Evolutionary conservation across 2,113 vertebrate species (phyloP).

Genomic region (Ophthalmolycus amberensis): DNA sequence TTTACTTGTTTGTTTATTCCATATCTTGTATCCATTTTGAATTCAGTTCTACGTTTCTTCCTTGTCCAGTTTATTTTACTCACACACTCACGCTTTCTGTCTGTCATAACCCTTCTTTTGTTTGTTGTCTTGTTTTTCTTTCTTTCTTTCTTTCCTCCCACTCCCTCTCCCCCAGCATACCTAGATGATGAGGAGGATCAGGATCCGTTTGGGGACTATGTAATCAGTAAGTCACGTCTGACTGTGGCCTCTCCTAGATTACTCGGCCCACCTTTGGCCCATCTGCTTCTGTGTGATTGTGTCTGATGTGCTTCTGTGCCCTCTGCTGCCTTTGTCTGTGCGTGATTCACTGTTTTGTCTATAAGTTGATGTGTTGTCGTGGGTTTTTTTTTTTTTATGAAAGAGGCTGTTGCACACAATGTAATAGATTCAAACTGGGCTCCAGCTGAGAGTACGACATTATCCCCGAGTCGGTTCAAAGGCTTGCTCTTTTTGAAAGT

Average conservation of each 20-base stretch:
- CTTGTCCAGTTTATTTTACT: conserved; percentile 21
- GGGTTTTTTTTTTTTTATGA: conserved; percentile 10
- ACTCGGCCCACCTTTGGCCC: conserved; percentile 4
- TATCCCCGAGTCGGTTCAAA: not conserved
- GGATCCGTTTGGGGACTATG: conserved; percentile 81
- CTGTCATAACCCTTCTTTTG: conserved; percentile 41
- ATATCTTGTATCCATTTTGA: not conserved
- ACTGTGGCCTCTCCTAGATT: conserved; percentile 24
- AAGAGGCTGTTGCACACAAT: conserved; percentile 13
- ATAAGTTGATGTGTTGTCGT: conserved; percentile 13
- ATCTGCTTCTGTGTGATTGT: conserved; percentile 35
- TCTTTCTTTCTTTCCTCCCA: conserved; percentile 9
- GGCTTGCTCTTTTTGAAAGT: conserved; percentile 16
- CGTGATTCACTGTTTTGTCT: conserved; percentile 25
- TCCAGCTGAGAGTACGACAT: conserved; percentile 24
- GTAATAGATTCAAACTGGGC: conserved; percentile 29
- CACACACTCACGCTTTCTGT: conserved; percentile 14
- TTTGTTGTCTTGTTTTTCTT: conserved; percentile 33
- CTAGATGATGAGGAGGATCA: conserved; percentile 76
- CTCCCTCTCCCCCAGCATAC: conserved; percentile 60
- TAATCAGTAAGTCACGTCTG: conserved; percentile 80
- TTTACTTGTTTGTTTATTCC: not conserved
- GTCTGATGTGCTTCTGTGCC: conserved; percentile 38
- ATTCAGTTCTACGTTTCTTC: not conserved
- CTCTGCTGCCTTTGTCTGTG: conserved; percentile 32